These are phyloP conservation scores for Strix uralensis DNA, from an alignment of 2,113 vertebrate genomes.

Conservation along the genomic window DNA sequence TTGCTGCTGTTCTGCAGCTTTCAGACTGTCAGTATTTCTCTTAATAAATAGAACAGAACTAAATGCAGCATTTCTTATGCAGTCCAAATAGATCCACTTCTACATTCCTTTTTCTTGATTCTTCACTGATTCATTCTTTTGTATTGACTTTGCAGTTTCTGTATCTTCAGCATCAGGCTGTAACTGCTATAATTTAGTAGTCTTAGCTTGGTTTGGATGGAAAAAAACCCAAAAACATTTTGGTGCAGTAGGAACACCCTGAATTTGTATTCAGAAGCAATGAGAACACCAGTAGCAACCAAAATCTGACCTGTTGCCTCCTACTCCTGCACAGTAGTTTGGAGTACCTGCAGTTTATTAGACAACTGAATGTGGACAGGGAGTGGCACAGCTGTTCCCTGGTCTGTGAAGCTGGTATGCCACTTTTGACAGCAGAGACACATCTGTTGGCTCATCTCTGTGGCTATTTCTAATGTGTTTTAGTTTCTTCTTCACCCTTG, in stretches of 20 bases:
- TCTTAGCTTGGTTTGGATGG: neutral
- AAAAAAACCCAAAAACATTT: neutral
- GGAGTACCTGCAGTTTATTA: neutral
- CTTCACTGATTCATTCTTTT: neutral
- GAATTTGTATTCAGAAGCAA: neutral
- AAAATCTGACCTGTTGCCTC: neutral
- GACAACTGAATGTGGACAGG: neutral
- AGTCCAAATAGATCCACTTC: neutral
- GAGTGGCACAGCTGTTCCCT: neutral
- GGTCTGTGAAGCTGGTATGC: neutral
- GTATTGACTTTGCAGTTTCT: neutral
- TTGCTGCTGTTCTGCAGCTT: neutral
- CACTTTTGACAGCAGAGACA: neutral
- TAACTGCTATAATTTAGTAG: neutral
- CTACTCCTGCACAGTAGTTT: neutral
- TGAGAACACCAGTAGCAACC: neutral
- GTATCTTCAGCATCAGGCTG: neutral
- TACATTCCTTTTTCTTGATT: neutral
- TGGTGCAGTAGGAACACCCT: neutral
- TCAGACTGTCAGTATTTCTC: neutral
- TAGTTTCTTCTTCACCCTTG: neutral
- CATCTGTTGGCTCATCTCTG: neutral
- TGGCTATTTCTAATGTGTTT: neutral
- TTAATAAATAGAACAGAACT: neutral
- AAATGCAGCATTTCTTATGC: neutral